A percentile compares a stretch with the other conserved stretches of the same genome.
phyloP scores from a whole-genome alignment of 1,140 invertebrate genomes.

The Ericerus pela region DNA sequence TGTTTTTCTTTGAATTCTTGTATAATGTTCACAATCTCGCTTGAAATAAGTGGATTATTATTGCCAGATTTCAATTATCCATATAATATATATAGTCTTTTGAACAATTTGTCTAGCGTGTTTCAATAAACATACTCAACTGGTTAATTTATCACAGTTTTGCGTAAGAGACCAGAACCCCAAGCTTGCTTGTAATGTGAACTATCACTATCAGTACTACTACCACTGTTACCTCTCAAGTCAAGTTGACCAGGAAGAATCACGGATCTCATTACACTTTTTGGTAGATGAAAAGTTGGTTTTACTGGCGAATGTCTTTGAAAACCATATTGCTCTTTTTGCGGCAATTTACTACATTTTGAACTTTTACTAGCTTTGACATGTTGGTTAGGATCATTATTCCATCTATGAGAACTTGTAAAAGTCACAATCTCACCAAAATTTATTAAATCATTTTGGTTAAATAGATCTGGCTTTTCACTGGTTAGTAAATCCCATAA shows the following conservation, averaged over 20 bases:
- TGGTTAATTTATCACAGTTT: background rate
- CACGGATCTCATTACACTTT: too few species aligned
- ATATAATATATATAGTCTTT: background rate
- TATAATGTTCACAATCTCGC: background rate
- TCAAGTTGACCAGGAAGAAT: too few species aligned
- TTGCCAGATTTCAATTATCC: background rate
- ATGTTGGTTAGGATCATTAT: background rate
- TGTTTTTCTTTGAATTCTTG: background rate
- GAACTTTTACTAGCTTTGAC: background rate
- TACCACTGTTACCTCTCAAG: background rate
- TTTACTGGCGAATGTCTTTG: too few species aligned
- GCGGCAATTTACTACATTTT: background rate
- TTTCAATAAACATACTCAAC: background rate
- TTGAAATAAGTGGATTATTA: background rate
- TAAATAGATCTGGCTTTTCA: background rate
- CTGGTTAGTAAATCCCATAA: background rate
- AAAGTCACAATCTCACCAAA: background rate
- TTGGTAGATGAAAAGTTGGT: too few species aligned
- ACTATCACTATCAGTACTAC: background rate
- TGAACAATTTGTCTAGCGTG: background rate
- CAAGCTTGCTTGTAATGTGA: background rate
- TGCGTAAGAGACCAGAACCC: background rate
- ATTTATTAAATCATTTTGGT: background rate
- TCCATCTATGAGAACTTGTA: background rate
- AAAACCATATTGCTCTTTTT: too few species aligned